A percentile compares a stretch with the other conserved stretches of the same genome.
phyloP scores from a whole-genome alignment of 2,113 vertebrate genomes.

The Dasyprocta punctata region DNA sequence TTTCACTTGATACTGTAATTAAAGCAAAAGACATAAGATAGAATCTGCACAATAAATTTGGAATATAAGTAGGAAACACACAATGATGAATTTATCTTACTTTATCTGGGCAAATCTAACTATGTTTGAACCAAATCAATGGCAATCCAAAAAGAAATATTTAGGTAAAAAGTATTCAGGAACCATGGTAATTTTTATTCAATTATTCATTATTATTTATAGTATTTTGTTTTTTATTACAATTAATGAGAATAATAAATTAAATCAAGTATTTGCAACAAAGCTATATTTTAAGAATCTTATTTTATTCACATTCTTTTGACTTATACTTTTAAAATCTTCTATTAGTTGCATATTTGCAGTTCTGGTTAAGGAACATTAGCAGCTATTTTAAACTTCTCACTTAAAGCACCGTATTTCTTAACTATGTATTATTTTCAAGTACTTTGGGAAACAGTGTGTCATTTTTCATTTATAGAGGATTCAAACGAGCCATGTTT shows the following conservation, averaged over 20 bases:
- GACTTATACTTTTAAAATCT: not conserved
- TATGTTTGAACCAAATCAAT: not conserved
- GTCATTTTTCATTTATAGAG: not conserved
- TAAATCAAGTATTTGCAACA: not conserved
- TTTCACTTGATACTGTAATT: not conserved
- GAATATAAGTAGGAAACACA: not conserved
- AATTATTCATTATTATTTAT: not conserved
- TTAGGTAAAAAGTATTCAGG: not conserved
- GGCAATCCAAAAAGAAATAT: not conserved
- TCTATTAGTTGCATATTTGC: not conserved
- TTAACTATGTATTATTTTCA: constrained; percentile 26
- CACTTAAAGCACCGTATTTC: not conserved
- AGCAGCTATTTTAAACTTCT: not conserved
- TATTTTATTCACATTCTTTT: not conserved
- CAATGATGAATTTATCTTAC: not conserved
- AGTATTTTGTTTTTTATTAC: not conserved
- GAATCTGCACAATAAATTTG: not conserved
- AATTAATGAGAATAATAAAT: not conserved
- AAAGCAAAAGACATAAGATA: not conserved
- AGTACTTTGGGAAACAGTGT: not conserved
- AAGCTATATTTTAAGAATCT: not conserved
- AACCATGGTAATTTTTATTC: not conserved
- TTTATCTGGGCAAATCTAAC: not conserved
- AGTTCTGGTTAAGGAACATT: not conserved
- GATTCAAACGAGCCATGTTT: constrained; percentile 37